Evolutionary conservation across 1,140 invertebrate species (phyloP).

Genomic region (Dryas iulia): DNA sequence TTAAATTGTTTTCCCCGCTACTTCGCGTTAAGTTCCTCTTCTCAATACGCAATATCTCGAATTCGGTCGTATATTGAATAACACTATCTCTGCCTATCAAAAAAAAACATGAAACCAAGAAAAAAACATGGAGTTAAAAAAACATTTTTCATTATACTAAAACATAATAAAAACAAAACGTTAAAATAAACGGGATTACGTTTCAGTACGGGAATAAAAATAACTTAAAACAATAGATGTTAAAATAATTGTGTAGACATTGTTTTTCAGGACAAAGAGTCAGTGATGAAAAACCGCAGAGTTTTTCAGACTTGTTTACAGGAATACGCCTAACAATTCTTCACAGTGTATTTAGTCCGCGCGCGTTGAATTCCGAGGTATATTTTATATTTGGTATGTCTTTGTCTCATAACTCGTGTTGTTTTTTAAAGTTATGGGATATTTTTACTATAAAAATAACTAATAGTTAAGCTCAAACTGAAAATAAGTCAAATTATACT

Average conservation of each 20-base stretch:
- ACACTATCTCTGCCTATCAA: too few species aligned
- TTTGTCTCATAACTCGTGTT: background rate
- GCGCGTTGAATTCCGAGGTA: background rate
- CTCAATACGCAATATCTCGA: too few species aligned
- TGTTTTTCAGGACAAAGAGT: conserved; percentile 7
- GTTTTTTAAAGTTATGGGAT: background rate
- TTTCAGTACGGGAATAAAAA: conserved; percentile 2
- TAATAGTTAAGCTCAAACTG: background rate
- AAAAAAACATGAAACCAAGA: too few species aligned
- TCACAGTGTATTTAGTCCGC: conserved; percentile 1
- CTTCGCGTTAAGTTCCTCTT: too few species aligned
- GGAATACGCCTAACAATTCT: conserved; percentile 9
- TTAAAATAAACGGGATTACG: background rate
- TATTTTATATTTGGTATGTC: background rate
- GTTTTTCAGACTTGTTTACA: conserved; percentile 8
- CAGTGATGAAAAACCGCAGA: conserved; percentile 5
- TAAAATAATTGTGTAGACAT: conserved; percentile 12
- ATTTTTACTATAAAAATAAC: background rate
- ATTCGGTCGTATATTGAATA: too few species aligned
- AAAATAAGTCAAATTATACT: too few species aligned
- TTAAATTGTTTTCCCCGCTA: too few species aligned
- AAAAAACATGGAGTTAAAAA: too few species aligned
- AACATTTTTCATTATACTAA: background rate
- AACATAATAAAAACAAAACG: background rate
- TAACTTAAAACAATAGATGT: conserved; percentile 8